Base-by-base conservation (phyloP, 2,888 invertebrate genomes). In the Digitonthophagus gazella region DNA sequence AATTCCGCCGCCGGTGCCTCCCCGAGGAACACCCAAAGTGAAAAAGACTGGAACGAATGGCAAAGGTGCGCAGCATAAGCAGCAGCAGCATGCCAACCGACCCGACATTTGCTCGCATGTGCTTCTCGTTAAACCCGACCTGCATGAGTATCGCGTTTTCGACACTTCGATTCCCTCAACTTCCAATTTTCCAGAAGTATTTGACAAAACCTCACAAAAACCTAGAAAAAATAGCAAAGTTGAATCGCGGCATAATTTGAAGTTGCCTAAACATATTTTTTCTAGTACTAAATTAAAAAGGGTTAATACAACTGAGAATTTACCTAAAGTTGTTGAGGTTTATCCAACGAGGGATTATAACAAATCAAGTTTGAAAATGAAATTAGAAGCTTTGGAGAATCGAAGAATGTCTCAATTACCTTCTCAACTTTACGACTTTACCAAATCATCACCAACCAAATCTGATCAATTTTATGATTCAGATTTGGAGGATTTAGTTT, bases 1-100 rank as follows among this genome's bases (percentile, higher is more conserved):
- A 82, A 89, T 94, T 56, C 95, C 95, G 57, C 95, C 95, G 67
- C 95, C 95, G 16, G 95, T 95, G 66, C 95, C 95, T 67, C 95
- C 95, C 2, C 86, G 95, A 77, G 93, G 93, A 69, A 91, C 92
- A 19, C 92, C 91, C 58, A 90, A 90, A 81, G 83, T 85, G 69
- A 88, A 88, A 82, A 84, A 87, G 54, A 86, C 86, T 57, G 85
- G 84, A 82, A 69, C 73, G 71, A 76, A 75, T 68, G 71, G 73
- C 74, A 82, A 82, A 82, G 82, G 82, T 81, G 82, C 76, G 80
- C 74, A 71, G 61, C 61, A 61, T 61, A 6, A 44, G 8, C 28
- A 61, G 19, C 61, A 61, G 19, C 61, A 61, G 61, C 61, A 61
- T 61, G 61, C 18, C 11, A 61, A 6, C 61, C 20, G 15, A 15